Evolutionary conservation across 2,888 invertebrate genomes (phyloP), one percentile per base, ranked within the genome.

Genomic region (Nomada fucata): DNA sequence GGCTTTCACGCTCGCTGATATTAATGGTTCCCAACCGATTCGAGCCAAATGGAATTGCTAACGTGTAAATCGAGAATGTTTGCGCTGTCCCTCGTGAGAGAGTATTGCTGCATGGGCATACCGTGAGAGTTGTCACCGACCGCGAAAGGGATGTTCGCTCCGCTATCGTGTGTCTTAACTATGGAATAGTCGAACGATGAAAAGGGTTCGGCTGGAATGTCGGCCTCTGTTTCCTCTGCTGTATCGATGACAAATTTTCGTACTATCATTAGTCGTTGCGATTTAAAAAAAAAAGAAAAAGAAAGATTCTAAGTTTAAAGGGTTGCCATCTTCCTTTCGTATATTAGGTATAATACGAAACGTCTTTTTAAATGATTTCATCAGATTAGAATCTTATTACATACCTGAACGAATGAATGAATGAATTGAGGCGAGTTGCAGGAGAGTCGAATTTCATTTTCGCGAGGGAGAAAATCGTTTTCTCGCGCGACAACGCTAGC

Each of bases 21-120:
- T 89, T 89, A 89, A 89, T 90, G 90, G 89, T 86, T 85, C 81
- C 86, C 84, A 86, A 82, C 90, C 86, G 89, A 89, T 88, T 88
- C 89, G 82, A 88, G 90, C 88, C 89, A 89, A 89, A 89, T 89
- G 88, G 90, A 89, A 89, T 89, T 87, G 88, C 89, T 85, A 89
- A 91, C 91, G 91, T 89, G 90, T 91, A 91, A 91, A 91, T 89
- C 89, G 91, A 90, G 90, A 90, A 87, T 89, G 88, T 89, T 91
- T 89, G 89, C 82, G 69, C 84, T 86, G 83, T 85, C 77, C 86
- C 79, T 23, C 70, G 84, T 68, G 81, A 76, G 82, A 82, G 87
- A 79, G 78, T 70, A 68, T 83, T 81, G 78, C 75, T 61, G 69
- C 79, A 67, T 78, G 76, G 83, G 73, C 83, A 85, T 72, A 78